Evolutionary conservation across 2,888 invertebrate genomes (phyloP).

Genomic region (Glyphotaelius pellucidus): DNA sequence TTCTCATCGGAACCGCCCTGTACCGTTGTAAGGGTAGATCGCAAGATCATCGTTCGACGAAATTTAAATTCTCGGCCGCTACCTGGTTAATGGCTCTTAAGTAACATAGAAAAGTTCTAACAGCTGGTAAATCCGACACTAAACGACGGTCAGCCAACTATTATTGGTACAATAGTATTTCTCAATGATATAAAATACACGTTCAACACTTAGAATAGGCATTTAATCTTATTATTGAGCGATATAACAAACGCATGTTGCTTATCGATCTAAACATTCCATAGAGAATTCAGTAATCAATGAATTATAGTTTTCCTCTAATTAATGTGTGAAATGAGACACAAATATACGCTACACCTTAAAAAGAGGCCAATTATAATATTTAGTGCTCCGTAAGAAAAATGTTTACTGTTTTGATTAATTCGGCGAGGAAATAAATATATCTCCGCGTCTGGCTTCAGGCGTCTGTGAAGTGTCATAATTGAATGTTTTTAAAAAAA

Average conservation of each 20-base stretch:
- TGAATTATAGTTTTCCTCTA: slow-evolving; percentile 4
- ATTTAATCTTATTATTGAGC: not conserved
- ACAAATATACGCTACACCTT: slow-evolving; percentile 24
- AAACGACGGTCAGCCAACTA: too few species aligned
- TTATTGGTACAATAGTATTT: too few species aligned
- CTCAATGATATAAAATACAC: not conserved
- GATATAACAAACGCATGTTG: not conserved
- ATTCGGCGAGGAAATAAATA: slow-evolving; percentile 22
- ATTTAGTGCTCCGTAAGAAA: slow-evolving; percentile 22
- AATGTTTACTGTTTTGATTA: slow-evolving; percentile 30
- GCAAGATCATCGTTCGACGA: too few species aligned
- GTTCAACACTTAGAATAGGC: not conserved
- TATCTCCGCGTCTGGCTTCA: slow-evolving; percentile 7
- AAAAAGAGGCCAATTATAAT: slow-evolving; percentile 32
- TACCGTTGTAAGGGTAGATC: too few species aligned
- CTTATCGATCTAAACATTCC: not conserved
- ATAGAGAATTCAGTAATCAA: not conserved
- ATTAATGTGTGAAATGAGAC: slow-evolving; percentile 37
- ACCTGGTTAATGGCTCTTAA: too few species aligned
- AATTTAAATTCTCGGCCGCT: too few species aligned
- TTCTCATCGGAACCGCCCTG: too few species aligned
- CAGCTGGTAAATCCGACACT: too few species aligned
- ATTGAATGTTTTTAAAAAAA: slow-evolving; percentile 44
- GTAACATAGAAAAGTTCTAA: too few species aligned
- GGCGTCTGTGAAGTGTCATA: slow-evolving; percentile 33